These are phyloP conservation scores for Cosmorhoe ocellata DNA, from an alignment of 2,888 invertebrate species.

Conservation along the genomic window DNA sequence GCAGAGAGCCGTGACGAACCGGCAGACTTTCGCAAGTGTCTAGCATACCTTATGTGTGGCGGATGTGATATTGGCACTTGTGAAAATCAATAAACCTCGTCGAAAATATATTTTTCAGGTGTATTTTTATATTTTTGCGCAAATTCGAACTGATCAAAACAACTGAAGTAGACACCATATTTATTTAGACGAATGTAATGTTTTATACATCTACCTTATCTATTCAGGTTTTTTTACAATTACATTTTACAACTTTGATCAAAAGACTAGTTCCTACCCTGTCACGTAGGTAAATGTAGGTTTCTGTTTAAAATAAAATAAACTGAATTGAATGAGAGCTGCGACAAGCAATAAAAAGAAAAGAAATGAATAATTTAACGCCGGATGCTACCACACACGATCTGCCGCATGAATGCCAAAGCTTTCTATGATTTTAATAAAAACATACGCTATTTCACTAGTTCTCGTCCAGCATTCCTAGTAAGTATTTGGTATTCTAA, in stretches of 20 bases:
- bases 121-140: not conserved
- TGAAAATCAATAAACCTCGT: slow-evolving; percentile 11
- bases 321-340: slow-evolving; percentile 19
- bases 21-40: slow-evolving; percentile 67
- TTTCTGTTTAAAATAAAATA: slow-evolving; percentile 6
- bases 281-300: too few relatives aligned
- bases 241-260: slow-evolving; percentile 7
- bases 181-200: not conserved
- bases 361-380: slow-evolving; percentile 24
- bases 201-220: too few relatives aligned
- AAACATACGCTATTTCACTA: slow-evolving; percentile 24
- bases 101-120: not conserved
- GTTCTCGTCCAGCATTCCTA: slow-evolving; percentile 34
- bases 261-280: slow-evolving; percentile 6
- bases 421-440: slow-evolving; percentile 33
- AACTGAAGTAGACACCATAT: not conserved
- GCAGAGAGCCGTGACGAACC: slow-evolving; percentile 63
- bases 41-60: slow-evolving; percentile 40
- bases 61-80: slow-evolving; percentile 22
- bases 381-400: slow-evolving; percentile 26
- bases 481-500: slow-evolving; percentile 67
- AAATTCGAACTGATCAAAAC: not conserved
- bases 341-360: slow-evolving; percentile 22
- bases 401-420: slow-evolving; percentile 30
- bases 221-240: too few relatives aligned